A percentile compares a stretch with the other conserved stretches of the same genome.
Conservation (phyloP, 2,888 invertebrate species). For the Chromoteleia sp. region DNA sequence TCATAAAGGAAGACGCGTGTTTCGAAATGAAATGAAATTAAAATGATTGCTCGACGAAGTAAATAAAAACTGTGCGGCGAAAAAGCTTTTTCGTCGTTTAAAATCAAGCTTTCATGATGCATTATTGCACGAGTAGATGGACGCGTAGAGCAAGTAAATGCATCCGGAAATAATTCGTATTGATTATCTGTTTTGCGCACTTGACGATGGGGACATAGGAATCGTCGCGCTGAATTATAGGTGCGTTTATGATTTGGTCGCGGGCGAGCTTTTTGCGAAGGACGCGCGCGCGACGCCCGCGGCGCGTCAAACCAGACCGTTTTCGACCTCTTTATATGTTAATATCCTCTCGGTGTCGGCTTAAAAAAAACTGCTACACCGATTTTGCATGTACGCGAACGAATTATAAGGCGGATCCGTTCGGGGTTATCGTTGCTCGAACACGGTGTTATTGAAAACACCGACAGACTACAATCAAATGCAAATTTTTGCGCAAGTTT, state of each 20-base stretch:
- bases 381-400: slow-evolving; percentile 14
- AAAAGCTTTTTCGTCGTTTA: slow-evolving; percentile 24
- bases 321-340: slow-evolving; percentile 45
- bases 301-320: slow-evolving; percentile 22
- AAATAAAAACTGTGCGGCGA: not conserved
- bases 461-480: slow-evolving; percentile 15
- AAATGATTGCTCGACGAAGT: not conserved
- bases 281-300: slow-evolving; percentile 6
- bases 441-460: slow-evolving; percentile 26
- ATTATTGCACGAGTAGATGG: slow-evolving; percentile 27
- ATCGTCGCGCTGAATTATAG: slow-evolving; percentile 37
- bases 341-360: slow-evolving; percentile 12
- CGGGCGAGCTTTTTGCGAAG: slow-evolving; percentile 36
- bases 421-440: slow-evolving; percentile 14
- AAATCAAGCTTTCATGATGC: slow-evolving; percentile 15
- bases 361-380: slow-evolving; percentile 5
- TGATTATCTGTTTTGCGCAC: slow-evolving; percentile 53
- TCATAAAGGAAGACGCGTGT: too few relatives aligned
- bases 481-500: slow-evolving; percentile 21
- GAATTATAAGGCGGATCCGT: slow-evolving; percentile 24
- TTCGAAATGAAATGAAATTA: too few relatives aligned
- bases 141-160: slow-evolving; percentile 27
- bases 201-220: slow-evolving; percentile 11
- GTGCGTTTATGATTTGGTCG: slow-evolving; percentile 28
- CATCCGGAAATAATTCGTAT: slow-evolving; percentile 58